Base-by-base conservation (phyloP, 2,888 invertebrate species). In the Monopis laevigella region DNA sequence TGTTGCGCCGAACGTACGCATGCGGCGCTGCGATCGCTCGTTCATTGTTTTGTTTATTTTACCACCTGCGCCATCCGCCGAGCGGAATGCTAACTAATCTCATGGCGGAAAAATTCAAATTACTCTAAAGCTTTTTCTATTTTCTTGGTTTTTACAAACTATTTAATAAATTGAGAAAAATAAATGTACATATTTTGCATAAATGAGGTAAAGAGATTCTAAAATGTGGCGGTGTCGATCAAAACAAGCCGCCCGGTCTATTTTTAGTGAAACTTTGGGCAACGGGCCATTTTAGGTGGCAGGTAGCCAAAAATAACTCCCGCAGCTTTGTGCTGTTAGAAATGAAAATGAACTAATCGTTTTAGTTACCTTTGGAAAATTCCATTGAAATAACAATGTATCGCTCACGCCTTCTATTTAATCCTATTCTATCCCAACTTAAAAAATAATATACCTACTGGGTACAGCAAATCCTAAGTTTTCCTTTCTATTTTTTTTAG, bases 241-340 rank as follows among this genome's bases (percentile, higher is more conserved):
- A n/a, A n/a, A n/a, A n/a, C n/a, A n/a, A n/a, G n/a, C n/a, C n/a
- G 32, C 17, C 32, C 52, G 51, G 51, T 65, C 70, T 78, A 75
- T 74, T 72, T 72, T 66, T 70, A 69, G 57, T 60, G 57, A 58
- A 63, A 65, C 61, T 60, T 67, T 63, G 65, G 71, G 71, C 78
- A 65, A 43, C 70, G 73, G 57, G 66, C 65, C 81, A 75, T 80
- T 80, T 81, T 78, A 69, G 81, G 81, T 62, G 66, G 51, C 72
- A 65, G 52, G 53, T 4, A 49, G 58, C 64, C 58, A 64, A 69
- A 74, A 80, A 80, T 81, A 81, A 52, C 59, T 51, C 49, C 46
- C 45, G 41, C 48, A 56, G 61, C 62, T n/a, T n/a, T n/a, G n/a
- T n/a, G n/a, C n/a, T n/a, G n/a, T n/a, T n/a, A n/a, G n/a, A n/a